These are phyloP conservation scores for Sarcoramphus papa DNA, from an alignment of 2,797 vertebrate genomes.

Conservation along the genomic window DNA sequence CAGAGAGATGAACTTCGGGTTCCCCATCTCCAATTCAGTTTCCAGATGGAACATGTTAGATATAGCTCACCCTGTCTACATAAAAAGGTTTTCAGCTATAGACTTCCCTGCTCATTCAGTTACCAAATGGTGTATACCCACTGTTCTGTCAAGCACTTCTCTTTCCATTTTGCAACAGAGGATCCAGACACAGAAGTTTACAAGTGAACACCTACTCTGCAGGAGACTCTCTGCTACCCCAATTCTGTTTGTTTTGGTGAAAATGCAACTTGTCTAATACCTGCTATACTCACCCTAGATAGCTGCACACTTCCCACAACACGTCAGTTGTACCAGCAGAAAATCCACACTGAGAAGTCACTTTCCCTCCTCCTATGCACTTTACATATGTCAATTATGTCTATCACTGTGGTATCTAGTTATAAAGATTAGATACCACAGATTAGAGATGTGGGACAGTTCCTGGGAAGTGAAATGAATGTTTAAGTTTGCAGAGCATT, in stretches of 20 bases:
- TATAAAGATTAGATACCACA: constrained; percentile 34
- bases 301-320: neutral
- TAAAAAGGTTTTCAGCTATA: neutral
- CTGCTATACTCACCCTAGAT: neutral
- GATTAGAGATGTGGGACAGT: neutral
- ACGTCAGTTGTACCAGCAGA: neutral
- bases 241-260: neutral
- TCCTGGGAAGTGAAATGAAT: neutral
- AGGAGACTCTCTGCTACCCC: neutral
- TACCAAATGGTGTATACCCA: neutral
- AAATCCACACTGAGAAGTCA: neutral
- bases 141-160: neutral
- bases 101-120: neutral
- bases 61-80: neutral
- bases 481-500: neutral
- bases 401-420: neutral
- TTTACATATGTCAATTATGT: neutral
- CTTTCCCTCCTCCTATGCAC: neutral
- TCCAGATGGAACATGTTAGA: neutral
- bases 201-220: neutral
- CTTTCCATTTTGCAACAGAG: neutral
- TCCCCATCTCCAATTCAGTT: neutral
- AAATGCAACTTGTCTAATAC: neutral
- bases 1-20: neutral
- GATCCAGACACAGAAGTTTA: neutral